phyloP scores from a whole-genome alignment of 1,140 invertebrate genomes.

The Pseudomyrmex dendroicus region DNA sequence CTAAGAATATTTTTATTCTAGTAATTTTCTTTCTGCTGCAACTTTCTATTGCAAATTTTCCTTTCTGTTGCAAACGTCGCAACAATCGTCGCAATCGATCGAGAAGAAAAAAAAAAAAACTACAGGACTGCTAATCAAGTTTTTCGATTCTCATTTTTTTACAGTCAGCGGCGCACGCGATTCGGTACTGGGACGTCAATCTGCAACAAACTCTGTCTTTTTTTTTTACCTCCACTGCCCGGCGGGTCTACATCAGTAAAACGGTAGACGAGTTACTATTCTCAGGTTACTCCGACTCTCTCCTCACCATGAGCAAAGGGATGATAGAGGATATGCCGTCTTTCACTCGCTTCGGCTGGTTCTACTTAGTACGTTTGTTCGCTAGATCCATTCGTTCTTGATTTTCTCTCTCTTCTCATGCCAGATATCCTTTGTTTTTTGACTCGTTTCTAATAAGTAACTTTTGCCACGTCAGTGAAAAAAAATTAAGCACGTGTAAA shows the following conservation, averaged over 20 bases:
- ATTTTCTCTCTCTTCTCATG: background rate
- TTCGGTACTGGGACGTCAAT: conserved; percentile 85
- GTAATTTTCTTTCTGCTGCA: background rate
- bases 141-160: conserved; percentile 68
- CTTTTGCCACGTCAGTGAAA: too few species aligned
- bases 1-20: background rate
- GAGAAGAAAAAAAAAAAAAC: background rate
- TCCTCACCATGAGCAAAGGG: conserved; percentile 88
- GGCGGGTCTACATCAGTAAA: conserved; percentile 86
- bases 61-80: background rate
- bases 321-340: conserved; percentile 86
- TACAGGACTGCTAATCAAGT: background rate
- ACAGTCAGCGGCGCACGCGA: conserved; percentile 89
- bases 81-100: background rate
- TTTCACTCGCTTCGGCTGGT: conserved; percentile 92
- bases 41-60: background rate
- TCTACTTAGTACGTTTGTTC: conserved; percentile 89
- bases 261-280: conserved; percentile 91
- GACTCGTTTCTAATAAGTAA: too few species aligned
- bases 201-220: conserved; percentile 87
- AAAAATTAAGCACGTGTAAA: too few species aligned
- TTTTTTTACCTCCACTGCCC: conserved; percentile 75
- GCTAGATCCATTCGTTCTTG: background rate
- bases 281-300: conserved; percentile 90
- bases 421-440: too few species aligned